A percentile compares a stretch with the other conserved stretches of the same genome.
Evolutionary conservation across 2,888 invertebrate genomes (phyloP).

Genomic region (Desoria tigrina): DNA sequence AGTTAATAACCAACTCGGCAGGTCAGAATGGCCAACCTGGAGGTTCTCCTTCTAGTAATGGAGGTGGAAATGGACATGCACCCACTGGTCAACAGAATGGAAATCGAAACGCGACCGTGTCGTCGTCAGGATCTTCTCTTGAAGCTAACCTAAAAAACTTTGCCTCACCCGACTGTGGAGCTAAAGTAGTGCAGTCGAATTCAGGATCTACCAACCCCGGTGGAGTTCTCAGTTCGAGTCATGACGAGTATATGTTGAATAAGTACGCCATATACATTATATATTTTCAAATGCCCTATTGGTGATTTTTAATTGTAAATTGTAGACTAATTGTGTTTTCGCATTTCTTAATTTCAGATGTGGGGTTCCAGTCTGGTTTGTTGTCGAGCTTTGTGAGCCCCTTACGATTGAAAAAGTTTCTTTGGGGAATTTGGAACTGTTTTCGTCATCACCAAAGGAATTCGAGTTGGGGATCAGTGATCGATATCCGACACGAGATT

Average conservation of each 20-base stretch:
- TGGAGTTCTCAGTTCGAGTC: slow-evolving; percentile 81
- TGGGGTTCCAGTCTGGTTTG: slow-evolving; percentile 88
- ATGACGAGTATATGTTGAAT: slow-evolving; percentile 97
- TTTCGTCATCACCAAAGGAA: slow-evolving; percentile 93
- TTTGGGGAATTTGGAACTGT: slow-evolving; percentile 94
- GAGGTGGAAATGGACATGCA: slow-evolving; percentile 2
- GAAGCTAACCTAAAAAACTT: slow-evolving; percentile 82
- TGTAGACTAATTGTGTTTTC: no score
- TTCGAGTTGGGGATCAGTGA: slow-evolving; percentile 85
- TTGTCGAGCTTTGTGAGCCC: slow-evolving; percentile 96
- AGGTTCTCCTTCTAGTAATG: slow-evolving; percentile 22
- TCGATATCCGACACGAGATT: slow-evolving; percentile 75
- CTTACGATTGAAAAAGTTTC: slow-evolving; percentile 81
- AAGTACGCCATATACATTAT: slow-evolving; percentile 59
- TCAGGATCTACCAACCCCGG: slow-evolving; percentile 85
- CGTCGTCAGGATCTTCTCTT: slow-evolving; percentile 11
- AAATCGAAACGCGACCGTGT: slow-evolving; percentile 3
- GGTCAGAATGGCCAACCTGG: slow-evolving; percentile 13
- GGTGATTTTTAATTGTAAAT: neutral
- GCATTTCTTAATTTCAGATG: slow-evolving; percentile 60
- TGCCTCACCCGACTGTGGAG: slow-evolving; percentile 94
- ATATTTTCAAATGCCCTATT: no score
- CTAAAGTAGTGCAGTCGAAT: slow-evolving; percentile 91
- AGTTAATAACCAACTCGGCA: slow-evolving; percentile 19
- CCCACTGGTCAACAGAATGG: slow-evolving; percentile 11